A percentile compares a stretch with the other conserved stretches of the same genome.
Conservation (phyloP, 2,113 vertebrate genomes). For the Lanius ludovicianus region DNA sequence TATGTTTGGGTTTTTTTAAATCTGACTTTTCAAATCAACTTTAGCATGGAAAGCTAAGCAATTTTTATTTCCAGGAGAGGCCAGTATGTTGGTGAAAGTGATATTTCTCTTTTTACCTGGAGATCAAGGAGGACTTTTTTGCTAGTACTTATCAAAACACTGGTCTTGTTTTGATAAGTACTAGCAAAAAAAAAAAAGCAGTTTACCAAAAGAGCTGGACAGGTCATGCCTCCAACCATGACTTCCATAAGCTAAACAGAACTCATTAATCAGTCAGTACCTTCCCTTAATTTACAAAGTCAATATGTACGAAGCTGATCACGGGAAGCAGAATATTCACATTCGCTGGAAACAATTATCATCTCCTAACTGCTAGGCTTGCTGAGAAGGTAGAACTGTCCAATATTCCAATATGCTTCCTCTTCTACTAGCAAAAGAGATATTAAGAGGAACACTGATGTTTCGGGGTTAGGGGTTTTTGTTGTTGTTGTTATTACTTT, state of each 20-base stretch:
- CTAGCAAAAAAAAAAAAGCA: too few relatives aligned
- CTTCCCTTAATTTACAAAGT: neutral
- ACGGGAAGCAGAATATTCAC: neutral
- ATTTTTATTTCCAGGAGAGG: neutral
- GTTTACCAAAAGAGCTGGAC: neutral
- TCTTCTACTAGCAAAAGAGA: neutral
- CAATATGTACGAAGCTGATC: neutral
- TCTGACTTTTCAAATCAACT: neutral
- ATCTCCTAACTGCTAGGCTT: neutral
- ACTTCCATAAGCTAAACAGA: neutral
- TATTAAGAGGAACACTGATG: neutral
- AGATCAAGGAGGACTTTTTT: neutral
- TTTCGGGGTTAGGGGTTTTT: fast-evolving
- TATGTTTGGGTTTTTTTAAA: neutral
- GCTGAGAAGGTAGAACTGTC: neutral
- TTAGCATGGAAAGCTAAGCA: neutral
- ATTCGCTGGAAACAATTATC: neutral
- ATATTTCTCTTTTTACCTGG: neutral
- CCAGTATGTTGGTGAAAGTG: neutral
- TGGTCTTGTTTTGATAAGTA: neutral
- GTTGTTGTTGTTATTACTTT: fast-evolving
- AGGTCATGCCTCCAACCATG: neutral
- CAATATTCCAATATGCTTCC: neutral
- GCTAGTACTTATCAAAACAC: neutral
- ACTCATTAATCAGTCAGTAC: neutral